phyloP scores from a whole-genome alignment of 2,797 vertebrate genomes.

The Bradypus variegatus region DNA sequence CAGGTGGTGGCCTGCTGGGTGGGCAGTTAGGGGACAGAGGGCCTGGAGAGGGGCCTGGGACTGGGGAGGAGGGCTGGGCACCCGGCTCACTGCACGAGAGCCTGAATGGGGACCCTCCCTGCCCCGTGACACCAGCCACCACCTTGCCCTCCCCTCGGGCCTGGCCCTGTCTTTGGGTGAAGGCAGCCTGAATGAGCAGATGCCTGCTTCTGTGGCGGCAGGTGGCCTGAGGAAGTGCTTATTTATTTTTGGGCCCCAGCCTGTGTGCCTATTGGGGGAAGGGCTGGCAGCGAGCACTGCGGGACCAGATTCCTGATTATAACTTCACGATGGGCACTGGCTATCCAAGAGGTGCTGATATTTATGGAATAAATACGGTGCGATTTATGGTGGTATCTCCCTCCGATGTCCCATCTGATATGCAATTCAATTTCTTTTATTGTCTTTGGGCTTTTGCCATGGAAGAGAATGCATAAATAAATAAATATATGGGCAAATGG shows the following conservation, averaged over 20 bases:
- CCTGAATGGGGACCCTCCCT: neutral
- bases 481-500: constrained; percentile 64
- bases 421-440: constrained; percentile 70
- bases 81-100: fast-evolving
- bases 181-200: neutral
- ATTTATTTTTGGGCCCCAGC: constrained; percentile 11
- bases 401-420: constrained; percentile 67
- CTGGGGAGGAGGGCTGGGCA: neutral
- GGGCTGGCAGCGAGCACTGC: neutral
- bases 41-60: neutral
- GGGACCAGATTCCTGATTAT: constrained; percentile 58
- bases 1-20: neutral
- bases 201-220: neutral
- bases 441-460: constrained; percentile 65
- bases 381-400: constrained; percentile 59
- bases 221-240: neutral
- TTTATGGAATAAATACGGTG: constrained; percentile 64
- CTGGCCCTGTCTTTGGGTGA: neutral
- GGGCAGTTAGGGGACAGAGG: neutral
- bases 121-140: neutral
- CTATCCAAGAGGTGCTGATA: constrained; percentile 46
- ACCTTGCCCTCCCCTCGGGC: neutral
- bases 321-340: constrained; percentile 47
- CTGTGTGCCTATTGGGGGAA: constrained; percentile 11
- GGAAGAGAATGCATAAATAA: constrained; percentile 63